A percentile compares a stretch with the other conserved stretches of the same genome.
Evolutionary conservation across 2,888 invertebrate genomes (phyloP).

Genomic region (Hirtodrosophila histrioides): DNA sequence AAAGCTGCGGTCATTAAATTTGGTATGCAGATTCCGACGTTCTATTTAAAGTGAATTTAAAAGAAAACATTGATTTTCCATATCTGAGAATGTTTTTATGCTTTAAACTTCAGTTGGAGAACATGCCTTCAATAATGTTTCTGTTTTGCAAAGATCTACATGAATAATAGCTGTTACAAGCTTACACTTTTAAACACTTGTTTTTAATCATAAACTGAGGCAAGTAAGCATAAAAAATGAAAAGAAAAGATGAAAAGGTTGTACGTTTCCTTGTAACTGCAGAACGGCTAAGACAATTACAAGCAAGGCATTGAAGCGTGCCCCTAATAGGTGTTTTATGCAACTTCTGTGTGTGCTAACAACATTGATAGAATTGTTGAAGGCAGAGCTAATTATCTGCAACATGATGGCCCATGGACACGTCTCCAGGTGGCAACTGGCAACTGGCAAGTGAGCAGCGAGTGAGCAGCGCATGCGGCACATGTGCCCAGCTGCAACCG

Average conservation of each 20-base stretch:
- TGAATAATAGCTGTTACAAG: no score
- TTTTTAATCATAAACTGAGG: neutral
- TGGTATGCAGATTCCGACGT: neutral
- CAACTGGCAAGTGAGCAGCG: constrained; percentile 18
- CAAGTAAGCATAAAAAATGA: constrained; percentile 17
- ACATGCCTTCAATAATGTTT: no score
- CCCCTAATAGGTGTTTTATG: constrained; percentile 68
- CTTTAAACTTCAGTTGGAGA: no score
- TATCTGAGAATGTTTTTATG: no score
- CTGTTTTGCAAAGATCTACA: no score
- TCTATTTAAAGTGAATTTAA: no score
- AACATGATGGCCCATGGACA: constrained; percentile 30
- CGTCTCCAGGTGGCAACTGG: constrained; percentile 38
- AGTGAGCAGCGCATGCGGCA: constrained; percentile 12
- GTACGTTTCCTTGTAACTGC: constrained; percentile 21
- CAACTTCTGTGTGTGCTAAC: constrained; percentile 29
- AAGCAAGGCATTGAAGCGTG: constrained; percentile 66
- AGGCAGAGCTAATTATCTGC: constrained; percentile 57
- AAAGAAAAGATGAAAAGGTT: constrained; percentile 20
- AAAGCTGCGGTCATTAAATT: neutral
- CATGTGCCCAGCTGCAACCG: constrained; percentile 73
- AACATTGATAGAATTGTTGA: constrained; percentile 72
- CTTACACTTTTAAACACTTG: neutral
- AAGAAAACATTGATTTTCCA: no score
- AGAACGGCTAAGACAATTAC: constrained; percentile 40